A percentile compares a stretch with the other conserved stretches of the same genome.
Evolutionary conservation across 2,888 invertebrate genomes (phyloP).

Genomic region (Drosophila colorata): DNA sequence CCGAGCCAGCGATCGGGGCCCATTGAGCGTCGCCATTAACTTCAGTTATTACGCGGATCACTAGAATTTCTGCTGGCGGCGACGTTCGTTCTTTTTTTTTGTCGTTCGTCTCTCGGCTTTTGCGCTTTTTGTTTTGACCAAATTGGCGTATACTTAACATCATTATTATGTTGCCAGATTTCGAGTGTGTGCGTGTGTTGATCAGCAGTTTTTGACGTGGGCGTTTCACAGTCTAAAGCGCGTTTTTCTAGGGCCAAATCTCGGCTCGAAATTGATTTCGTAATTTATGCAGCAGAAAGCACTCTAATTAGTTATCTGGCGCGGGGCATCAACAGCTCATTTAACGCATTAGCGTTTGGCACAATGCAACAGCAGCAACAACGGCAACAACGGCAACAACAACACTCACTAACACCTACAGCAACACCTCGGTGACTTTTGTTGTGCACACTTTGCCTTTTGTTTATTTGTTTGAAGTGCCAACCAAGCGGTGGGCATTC

Average conservation of each 20-base stretch:
- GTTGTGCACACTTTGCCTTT: slow-evolving; percentile 28
- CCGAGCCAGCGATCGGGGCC: slow-evolving; percentile 30
- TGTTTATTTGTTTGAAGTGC: slow-evolving; percentile 58
- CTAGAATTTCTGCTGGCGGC: slow-evolving; percentile 65
- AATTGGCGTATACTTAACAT: slow-evolving; percentile 71
- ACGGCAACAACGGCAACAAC: slow-evolving; percentile 24
- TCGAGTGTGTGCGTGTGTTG: slow-evolving; percentile 6
- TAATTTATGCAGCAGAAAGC: slow-evolving; percentile 69
- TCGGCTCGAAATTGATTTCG: slow-evolving; percentile 25
- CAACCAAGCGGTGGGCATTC: slow-evolving; percentile 36
- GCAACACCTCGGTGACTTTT: slow-evolving; percentile 46
- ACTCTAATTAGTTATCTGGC: slow-evolving; percentile 70
- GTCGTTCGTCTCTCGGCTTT: slow-evolving; percentile 14
- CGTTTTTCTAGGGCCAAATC: slow-evolving; percentile 18
- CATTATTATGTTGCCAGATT: slow-evolving; percentile 64
- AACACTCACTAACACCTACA: neutral
- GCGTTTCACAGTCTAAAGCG: slow-evolving; percentile 19
- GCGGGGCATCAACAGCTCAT: slow-evolving; percentile 71
- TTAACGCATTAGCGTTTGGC: slow-evolving; percentile 69
- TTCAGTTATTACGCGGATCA: slow-evolving; percentile 75
- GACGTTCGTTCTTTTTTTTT: slow-evolving; percentile 14
- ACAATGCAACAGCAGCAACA: slow-evolving; percentile 34
- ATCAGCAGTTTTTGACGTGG: slow-evolving; percentile 46
- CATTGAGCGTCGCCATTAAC: slow-evolving; percentile 37
- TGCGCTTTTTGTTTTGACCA: slow-evolving; percentile 74